Evolutionary conservation across 1,140 invertebrate genomes (phyloP).

Genomic region (Babylonia areolata): DNA sequence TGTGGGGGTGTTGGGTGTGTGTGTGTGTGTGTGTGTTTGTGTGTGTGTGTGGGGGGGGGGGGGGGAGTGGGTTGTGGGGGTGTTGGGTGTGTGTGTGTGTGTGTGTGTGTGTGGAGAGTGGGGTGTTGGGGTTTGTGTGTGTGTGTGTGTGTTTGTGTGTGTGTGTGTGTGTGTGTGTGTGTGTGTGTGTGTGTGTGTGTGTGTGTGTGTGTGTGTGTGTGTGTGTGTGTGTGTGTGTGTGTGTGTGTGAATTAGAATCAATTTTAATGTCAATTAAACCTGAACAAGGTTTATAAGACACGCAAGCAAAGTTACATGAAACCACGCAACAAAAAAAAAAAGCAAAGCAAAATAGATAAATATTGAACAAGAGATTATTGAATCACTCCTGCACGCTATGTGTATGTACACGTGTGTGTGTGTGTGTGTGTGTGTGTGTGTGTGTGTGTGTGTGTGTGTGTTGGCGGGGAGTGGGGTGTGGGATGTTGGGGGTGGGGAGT

Average conservation of each 20-base stretch:
- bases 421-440: neutral
- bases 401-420: neutral
- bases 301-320: too few species aligned
- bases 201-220: conserved; percentile 3
- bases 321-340: too few species aligned
- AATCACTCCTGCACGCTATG: neutral
- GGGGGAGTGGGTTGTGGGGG: conserved; percentile 18
- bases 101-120: too few species aligned
- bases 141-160: neutral
- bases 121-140: neutral
- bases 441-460: neutral
- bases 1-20: neutral
- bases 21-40: too few species aligned
- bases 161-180: conserved; percentile 3
- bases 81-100: neutral
- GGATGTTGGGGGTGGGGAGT: neutral
- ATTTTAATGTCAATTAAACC: too few species aligned
- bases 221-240: neutral
- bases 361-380: too few species aligned
- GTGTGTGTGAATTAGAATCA: too few species aligned
- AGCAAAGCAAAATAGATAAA: too few species aligned
- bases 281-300: too few species aligned
- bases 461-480: neutral
- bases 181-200: neutral
- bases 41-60: neutral